Evolutionary conservation across 2,888 invertebrate genomes (phyloP), one percentile per base, ranked within the genome.

Genomic region (Globia sparganii): DNA sequence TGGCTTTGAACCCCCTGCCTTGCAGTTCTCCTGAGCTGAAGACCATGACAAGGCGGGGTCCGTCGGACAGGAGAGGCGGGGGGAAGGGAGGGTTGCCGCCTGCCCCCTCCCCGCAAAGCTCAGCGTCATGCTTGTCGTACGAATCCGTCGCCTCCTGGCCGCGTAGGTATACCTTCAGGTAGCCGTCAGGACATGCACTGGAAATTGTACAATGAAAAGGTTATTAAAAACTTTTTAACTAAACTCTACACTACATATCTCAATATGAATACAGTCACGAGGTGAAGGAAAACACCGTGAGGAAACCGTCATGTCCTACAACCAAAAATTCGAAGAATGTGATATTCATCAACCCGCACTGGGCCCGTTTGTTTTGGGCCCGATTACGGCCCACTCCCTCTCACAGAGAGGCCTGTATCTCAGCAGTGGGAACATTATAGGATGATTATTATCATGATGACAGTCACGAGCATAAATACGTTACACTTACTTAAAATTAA

Each of bases 91-190:
- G 91, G 25, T 87, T 85, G 8, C 91, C 93, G 0, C 83, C 81
- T 5, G 88, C 97, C 53, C 93, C 93, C 88, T 98, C 97, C 25
- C 99, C 99, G 94, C 99, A 99, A 92, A 99, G 97, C 94, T 99
- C 99, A 90, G 98, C 98, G 94, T 99, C 99, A 93, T 98, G 99
- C 95, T 99, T 99, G 93, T 99, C 99, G 93, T 99, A 99, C 61
- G 99, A 98, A 94, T 99, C 99, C 72, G 98, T 98, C 56, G 98
- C 98, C 95, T 99, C 99, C 94, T 99, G 99, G 4, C 99, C 99
- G 92, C 98, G 98, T 75, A 99, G 97, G 96, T 99, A 99, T 84
- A 99, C 97, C 95, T 99, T 99, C 86, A 99, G 96, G 94, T 99
- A 99, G 67, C 99, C 99, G 94, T 99, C 99, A 49, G 98, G 98